Evolutionary conservation across 2,797 vertebrate genomes (phyloP), one percentile per base, ranked within the genome.

Genomic region (Xiphorhynchus erythropygius): DNA sequence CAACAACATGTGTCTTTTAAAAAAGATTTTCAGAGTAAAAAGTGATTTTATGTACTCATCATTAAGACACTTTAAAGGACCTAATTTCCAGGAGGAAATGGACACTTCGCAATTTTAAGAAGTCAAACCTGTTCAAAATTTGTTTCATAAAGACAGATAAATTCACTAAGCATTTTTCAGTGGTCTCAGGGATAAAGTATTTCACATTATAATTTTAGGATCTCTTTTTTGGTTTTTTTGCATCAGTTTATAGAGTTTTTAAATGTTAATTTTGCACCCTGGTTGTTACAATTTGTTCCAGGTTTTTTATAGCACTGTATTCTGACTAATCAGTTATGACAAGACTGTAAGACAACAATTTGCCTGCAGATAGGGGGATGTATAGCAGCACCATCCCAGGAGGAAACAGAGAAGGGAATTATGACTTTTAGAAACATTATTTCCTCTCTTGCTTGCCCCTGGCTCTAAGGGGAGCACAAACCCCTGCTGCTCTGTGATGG

Each of bases 271-370:
- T 89, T 91, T 96, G 74, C 52, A 90, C 83, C 87, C 93, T 73
- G 44, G 55, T 79, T 93, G 78, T 85, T 94, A 82, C 67, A 94
- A 89, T 88, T 60, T 68, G 37, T 92, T 85, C 49, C 44, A 21
- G 2, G 4, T 41, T 95, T 90, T 93, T 95, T 84, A 83, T 81
- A 92, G 87, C 70, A 41, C 65, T 90, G 39, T 21, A 37, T 94
- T 86, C 59, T 95, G 69, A 93, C 80, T 97, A 95, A 96, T 94
- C 69, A 74, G n/a, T 94, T 90, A 64, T 64, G 93, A 96, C 95
- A 97, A 88, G 84, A 71, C 87, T 88, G 84, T 86, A 96, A 92
- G 79, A 84, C 37, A 93, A 75, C 78, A 79, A 41, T 93, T 94
- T 84, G 91, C 95, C 91, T 91, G 87, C 50, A 95, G 94, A 94